phyloP scores from a whole-genome alignment of 2,797 vertebrate species.

The Enteromius radiatus region DNA sequence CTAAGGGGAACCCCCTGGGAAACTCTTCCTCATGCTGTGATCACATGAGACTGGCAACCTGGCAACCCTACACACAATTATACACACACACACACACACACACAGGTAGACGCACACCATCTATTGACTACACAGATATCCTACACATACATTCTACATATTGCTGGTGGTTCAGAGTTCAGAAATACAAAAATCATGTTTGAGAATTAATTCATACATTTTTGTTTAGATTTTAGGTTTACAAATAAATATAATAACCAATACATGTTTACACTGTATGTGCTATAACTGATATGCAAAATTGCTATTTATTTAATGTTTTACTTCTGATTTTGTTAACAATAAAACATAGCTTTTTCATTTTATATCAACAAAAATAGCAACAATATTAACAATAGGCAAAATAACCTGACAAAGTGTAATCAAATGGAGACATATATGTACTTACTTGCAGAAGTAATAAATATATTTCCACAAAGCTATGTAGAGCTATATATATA shows the following conservation, averaged over 20 bases:
- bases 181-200: not conserved
- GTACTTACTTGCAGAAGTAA: not conserved
- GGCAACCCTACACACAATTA: constrained; percentile 40
- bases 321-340: not conserved
- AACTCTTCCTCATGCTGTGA: constrained; percentile 11
- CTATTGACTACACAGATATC: constrained; percentile 20
- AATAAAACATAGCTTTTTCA: not conserved
- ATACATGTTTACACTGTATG: not conserved
- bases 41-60: constrained; percentile 43
- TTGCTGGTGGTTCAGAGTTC: not conserved
- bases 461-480: not conserved
- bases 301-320: not conserved
- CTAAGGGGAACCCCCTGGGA: not conserved
- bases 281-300: not conserved
- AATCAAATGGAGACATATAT: not conserved
- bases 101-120: not conserved
- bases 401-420: not conserved
- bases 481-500: not conserved
- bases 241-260: not conserved
- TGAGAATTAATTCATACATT: not conserved
- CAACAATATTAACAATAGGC: not conserved
- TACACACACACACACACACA: constrained; percentile 27
- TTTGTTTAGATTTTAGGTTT: not conserved
- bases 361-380: not conserved
- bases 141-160: not conserved